Evolutionary conservation across 2,797 vertebrate genomes (phyloP).

Genomic region (Petrocephalus schoutedeni): DNA sequence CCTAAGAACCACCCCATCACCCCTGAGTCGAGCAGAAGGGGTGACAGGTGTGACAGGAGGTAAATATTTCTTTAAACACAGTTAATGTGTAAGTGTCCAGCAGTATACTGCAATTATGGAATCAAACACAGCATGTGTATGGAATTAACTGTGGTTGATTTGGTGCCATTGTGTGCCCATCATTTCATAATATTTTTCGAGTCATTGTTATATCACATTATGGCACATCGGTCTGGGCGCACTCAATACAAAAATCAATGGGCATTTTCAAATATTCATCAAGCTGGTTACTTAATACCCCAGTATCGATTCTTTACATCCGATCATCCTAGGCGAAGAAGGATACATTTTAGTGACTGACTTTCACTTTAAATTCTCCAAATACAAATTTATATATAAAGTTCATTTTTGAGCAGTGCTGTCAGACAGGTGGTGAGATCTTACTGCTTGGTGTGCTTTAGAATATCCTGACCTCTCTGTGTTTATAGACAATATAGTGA

Average conservation of each 20-base stretch:
- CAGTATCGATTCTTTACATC: neutral
- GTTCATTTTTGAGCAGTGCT: neutral
- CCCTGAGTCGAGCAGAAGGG: neutral
- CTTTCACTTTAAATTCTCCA: neutral
- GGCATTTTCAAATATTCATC: neutral
- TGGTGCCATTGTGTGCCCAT: neutral
- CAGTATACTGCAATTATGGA: neutral
- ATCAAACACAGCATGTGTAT: neutral
- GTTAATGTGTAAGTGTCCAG: neutral
- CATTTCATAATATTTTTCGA: neutral
- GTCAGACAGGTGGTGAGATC: neutral
- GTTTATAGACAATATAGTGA: neutral
- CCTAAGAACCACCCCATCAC: neutral
- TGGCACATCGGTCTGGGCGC: neutral
- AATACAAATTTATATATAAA: neutral
- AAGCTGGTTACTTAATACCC: neutral
- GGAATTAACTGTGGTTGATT: neutral
- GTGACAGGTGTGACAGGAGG: too few species aligned
- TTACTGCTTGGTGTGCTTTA: neutral
- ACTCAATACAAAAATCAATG: neutral
- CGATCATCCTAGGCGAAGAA: neutral
- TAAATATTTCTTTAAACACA: neutral
- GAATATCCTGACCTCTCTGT: neutral
- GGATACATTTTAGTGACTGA: neutral
- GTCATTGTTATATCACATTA: neutral